A percentile compares a stretch with the other conserved stretches of the same genome.
Conservation (phyloP, 2,888 invertebrate genomes). For the Prosapia bicincta region DNA sequence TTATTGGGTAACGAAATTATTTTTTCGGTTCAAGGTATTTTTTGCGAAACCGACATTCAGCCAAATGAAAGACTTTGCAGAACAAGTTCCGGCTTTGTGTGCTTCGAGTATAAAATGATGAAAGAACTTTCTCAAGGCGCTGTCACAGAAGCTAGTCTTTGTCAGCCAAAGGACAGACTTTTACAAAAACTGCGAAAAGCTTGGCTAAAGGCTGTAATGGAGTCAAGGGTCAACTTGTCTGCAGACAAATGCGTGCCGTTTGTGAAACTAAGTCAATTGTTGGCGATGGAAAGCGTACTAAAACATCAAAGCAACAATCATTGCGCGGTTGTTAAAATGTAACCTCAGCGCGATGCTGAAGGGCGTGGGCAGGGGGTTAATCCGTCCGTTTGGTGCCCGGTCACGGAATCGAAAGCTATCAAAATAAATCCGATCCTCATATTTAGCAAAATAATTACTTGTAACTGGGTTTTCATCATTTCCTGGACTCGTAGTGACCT, state of each 20-base stretch:
- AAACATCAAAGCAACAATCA: not conserved
- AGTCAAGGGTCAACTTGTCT: not conserved
- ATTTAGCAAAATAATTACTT: too few relatives aligned
- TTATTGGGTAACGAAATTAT: too few relatives aligned
- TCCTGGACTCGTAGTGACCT: too few relatives aligned
- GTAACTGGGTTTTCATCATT: too few relatives aligned
- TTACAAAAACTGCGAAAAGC: not conserved
- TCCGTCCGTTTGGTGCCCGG: not conserved
- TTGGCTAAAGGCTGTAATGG: not conserved
- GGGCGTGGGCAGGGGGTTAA: not conserved
- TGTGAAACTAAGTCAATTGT: not conserved
- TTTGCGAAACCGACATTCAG: too few relatives aligned
- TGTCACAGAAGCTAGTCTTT: not conserved
- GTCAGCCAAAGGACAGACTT: not conserved
- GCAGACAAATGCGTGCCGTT: not conserved
- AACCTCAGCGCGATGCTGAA: not conserved
- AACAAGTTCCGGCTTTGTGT: not conserved
- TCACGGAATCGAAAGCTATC: too few relatives aligned
- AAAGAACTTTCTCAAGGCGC: not conserved
- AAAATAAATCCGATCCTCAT: too few relatives aligned
- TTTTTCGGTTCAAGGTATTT: too few relatives aligned
- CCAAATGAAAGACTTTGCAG: not conserved
- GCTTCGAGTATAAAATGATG: not conserved
- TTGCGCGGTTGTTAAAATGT: not conserved
- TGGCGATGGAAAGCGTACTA: not conserved